Evolutionary conservation across 2,888 invertebrate species (phyloP).

Genomic region (Eulithis prunata): DNA sequence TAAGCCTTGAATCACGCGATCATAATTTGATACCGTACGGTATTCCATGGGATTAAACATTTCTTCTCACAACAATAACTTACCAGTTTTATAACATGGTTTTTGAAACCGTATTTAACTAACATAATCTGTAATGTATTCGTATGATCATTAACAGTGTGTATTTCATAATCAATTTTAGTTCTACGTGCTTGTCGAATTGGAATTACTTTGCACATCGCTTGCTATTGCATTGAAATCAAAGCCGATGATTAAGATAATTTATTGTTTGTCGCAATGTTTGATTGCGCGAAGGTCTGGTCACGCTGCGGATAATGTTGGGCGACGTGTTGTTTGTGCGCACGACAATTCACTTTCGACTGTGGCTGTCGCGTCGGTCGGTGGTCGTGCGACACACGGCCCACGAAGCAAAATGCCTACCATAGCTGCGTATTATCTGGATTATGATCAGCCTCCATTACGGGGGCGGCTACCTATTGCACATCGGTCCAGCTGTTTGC

Average conservation of each 20-base stretch:
- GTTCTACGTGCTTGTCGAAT: slow-evolving; percentile 17
- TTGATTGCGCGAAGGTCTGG: slow-evolving; percentile 67
- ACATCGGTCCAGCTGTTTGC: slow-evolving; percentile 73
- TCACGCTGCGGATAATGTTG: slow-evolving; percentile 67
- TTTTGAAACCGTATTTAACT: slow-evolving; percentile 24
- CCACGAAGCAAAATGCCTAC: slow-evolving; percentile 70
- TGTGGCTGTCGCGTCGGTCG: slow-evolving; percentile 41
- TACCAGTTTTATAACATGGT: slow-evolving; percentile 28
- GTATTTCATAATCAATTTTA: slow-evolving; percentile 9
- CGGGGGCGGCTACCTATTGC: slow-evolving; percentile 72
- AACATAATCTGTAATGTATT: slow-evolving; percentile 30
- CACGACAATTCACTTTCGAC: slow-evolving; percentile 79
- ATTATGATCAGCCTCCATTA: slow-evolving; percentile 76
- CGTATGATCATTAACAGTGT: slow-evolving; percentile 14
- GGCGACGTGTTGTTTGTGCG: slow-evolving; percentile 62
- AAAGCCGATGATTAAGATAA: slow-evolving; percentile 29
- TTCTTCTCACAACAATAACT: slow-evolving; percentile 36
- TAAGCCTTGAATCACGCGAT: slow-evolving; percentile 47
- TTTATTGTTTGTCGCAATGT: slow-evolving; percentile 60
- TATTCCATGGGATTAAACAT: slow-evolving; percentile 29
- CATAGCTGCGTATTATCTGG: slow-evolving; percentile 72
- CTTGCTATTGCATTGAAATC: slow-evolving; percentile 27
- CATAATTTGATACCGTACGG: slow-evolving; percentile 39
- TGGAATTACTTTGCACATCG: slow-evolving; percentile 23
- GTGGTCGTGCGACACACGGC: slow-evolving; percentile 71